Conservation (phyloP, 2,113 vertebrate genomes). For the Ictalurus punctatus region DNA sequence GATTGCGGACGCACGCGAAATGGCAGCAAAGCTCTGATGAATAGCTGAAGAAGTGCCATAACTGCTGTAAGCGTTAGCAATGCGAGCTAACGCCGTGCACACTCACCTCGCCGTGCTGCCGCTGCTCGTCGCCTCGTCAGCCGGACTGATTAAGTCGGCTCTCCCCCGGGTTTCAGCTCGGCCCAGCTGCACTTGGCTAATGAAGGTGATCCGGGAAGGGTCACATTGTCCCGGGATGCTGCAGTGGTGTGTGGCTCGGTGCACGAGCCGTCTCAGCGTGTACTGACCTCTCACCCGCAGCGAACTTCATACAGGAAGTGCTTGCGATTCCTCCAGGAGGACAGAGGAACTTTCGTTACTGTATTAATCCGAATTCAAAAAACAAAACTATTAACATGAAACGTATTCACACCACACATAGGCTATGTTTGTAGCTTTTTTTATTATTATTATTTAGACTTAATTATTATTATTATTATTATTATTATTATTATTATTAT, state of each 20-base stretch:
- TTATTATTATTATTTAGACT: not conserved
- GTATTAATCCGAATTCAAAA: not conserved
- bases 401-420: not conserved
- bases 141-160: slow-evolving; percentile 53
- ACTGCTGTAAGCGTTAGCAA: slow-evolving; percentile 37
- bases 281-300: slow-evolving; percentile 64
- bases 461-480: no score
- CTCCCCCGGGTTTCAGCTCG: slow-evolving; percentile 30
- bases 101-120: slow-evolving; percentile 66
- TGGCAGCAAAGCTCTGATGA: slow-evolving; percentile 27
- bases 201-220: slow-evolving; percentile 62
- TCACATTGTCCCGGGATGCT: slow-evolving; percentile 73
- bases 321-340: slow-evolving; percentile 22
- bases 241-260: slow-evolving; percentile 52
- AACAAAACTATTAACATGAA: not conserved
- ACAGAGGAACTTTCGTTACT: not conserved
- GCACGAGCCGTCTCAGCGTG: slow-evolving; percentile 60
- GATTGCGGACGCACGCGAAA: slow-evolving; percentile 26
- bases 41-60: slow-evolving; percentile 34
- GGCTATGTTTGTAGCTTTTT: not conserved
- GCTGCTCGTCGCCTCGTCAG: slow-evolving; percentile 54
- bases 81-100: slow-evolving; percentile 40
- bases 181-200: slow-evolving; percentile 51
- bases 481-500: not conserved
- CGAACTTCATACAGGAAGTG: slow-evolving; percentile 59